Evolutionary conservation across 2,113 vertebrate species (phyloP), one percentile per base, ranked within the genome.

Genomic region (Grammomys surdaster): DNA sequence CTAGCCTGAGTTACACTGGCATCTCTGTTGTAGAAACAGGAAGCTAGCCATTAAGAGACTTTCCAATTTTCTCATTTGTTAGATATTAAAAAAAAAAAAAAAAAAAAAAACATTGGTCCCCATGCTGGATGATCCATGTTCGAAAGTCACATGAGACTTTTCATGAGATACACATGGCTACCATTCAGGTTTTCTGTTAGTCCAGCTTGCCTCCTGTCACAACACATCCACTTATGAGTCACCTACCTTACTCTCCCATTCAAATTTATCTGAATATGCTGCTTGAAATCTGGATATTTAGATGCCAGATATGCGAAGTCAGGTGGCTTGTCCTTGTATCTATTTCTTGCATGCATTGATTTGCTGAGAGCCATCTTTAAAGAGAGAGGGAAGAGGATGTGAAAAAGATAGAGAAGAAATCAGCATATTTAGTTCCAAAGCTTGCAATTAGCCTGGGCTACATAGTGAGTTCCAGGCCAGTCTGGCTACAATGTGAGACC

Each of bases 321-420:
- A 19, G 99, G 99, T 33, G 99, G 99, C 96, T 98, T 99, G 97
- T 99, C 99, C 97, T 99, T 99, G 98, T 99, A 99, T 43, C 99
- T 99, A 97, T 99, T 99, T 97, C 99, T 98, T 95, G 99, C 99
- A 97, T 99, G 99, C 99, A 99, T 99, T 76, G 99, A 99, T 96
- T 99, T 99, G 97, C 99, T 99, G 67, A 99, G 98, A 78, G 99
- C 98, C 99, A 99, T 99, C 96, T 96, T 97, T 80, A 95, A 96
- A 94, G 95, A 84, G 46, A 84, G 43, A 80, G 93, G 86, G 43
- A 26, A 28, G 84, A 86, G 17, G 43, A 43, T 67, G 3, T 46
- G 17, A 36, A 56, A 11, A 36, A 13, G 19, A 48, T 28, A n/a
- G 0, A 46, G 14, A 69, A 2, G 9, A 87, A 76, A 95, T 96